A percentile compares a stretch with the other conserved stretches of the same genome.
Conservation (phyloP, 2,113 vertebrate genomes). For the Malurus alboscapulatus region DNA sequence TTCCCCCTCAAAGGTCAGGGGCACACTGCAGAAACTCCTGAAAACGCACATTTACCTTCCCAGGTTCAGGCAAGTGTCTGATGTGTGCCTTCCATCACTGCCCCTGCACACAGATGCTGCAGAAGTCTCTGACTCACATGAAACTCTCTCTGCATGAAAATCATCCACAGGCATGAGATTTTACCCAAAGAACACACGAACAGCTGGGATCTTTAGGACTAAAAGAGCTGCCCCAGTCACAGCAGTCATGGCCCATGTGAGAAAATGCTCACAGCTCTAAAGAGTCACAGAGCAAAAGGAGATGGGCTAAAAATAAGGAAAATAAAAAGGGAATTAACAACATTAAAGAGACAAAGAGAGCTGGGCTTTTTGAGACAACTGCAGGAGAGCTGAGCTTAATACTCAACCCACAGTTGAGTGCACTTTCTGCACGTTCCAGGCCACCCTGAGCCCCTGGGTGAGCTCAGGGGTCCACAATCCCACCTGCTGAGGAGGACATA, state of each 20-base stretch:
- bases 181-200: background rate
- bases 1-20: background rate
- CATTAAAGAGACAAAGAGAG: background rate
- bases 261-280: background rate
- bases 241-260: background rate
- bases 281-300: background rate
- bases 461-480: background rate
- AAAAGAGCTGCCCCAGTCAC: background rate
- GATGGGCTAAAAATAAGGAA: background rate
- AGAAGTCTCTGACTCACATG: background rate
- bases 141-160: background rate
- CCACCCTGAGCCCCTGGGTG: background rate
- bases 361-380: background rate
- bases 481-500: background rate
- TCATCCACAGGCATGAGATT: background rate
- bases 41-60: background rate
- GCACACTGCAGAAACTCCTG: background rate
- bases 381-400: background rate
- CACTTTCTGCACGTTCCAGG: background rate
- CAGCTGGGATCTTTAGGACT: background rate
- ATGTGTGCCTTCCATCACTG: background rate
- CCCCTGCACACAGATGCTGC: background rate
- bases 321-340: background rate
- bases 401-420: background rate
- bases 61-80: background rate